Percentiles rank a stretch among this genome's conserved stretches.
phyloP scores from a whole-genome alignment of 2,113 vertebrate genomes.

The Sinocyclocheilus anshuiensis region DNA sequence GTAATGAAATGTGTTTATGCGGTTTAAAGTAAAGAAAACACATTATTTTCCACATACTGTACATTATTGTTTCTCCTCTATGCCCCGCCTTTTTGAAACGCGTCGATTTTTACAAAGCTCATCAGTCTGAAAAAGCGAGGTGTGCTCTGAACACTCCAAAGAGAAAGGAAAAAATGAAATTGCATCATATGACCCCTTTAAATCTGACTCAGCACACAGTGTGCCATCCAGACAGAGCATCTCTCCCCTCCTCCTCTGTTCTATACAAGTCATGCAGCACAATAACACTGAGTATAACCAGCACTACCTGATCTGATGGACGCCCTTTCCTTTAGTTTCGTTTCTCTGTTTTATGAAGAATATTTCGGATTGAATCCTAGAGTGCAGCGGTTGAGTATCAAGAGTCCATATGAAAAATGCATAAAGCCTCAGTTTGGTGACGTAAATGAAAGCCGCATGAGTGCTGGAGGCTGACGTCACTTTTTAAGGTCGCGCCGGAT shows the following conservation, averaged over 20 bases:
- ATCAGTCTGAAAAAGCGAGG: too few relatives aligned
- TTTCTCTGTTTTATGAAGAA: neutral
- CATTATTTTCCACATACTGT: too few relatives aligned
- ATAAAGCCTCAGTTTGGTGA: constrained; percentile 73
- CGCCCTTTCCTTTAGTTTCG: neutral
- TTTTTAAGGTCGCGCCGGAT: constrained; percentile 72
- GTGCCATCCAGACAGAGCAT: constrained; percentile 36
- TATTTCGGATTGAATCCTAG: neutral
- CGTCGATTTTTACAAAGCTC: too few relatives aligned
- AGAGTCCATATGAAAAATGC: constrained; percentile 60
- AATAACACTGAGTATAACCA: neutral
- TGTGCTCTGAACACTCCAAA: too few relatives aligned
- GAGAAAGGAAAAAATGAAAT: too few relatives aligned
- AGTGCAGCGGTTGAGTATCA: constrained; percentile 60
- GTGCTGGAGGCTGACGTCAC: constrained; percentile 64
- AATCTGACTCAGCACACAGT: constrained; percentile 59
- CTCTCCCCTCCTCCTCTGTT: neutral
- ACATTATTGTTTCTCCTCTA: too few relatives aligned
- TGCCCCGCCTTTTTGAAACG: too few relatives aligned
- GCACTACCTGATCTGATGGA: constrained; percentile 31
- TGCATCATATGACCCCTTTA: too few relatives aligned
- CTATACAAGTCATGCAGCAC: constrained; percentile 15
- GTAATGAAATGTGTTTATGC: too few relatives aligned
- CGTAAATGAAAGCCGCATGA: constrained; percentile 78
- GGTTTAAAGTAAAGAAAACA: too few relatives aligned